Evolutionary conservation across 37 sponge, comb jelly and placozoan species (phyloP).

Genomic region (Diacarnus erythraeanus): DNA sequence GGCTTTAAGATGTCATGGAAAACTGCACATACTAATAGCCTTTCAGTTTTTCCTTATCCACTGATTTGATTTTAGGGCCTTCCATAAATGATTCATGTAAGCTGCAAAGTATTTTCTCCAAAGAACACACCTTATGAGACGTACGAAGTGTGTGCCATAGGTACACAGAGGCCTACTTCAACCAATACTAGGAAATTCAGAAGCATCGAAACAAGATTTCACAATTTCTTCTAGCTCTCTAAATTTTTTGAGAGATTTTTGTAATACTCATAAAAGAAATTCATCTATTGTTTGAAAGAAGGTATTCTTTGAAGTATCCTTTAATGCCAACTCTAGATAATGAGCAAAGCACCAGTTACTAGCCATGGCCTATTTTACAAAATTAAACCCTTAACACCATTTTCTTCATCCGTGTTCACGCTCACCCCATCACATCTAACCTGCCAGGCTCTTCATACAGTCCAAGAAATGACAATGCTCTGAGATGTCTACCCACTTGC

Average conservation of each 20-base stretch:
- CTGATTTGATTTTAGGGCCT: conserved; percentile 38
- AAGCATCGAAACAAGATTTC: conserved; percentile 34
- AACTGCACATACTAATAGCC: conserved; percentile 73
- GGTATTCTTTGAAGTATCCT: conserved; percentile 53
- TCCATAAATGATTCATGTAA: conserved; percentile 70
- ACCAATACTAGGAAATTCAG: conserved; percentile 52
- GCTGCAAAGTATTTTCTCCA: conserved; percentile 60
- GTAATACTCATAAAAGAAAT: conserved; percentile 54
- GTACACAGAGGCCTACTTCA: conserved; percentile 53
- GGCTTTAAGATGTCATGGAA: conserved; percentile 73
- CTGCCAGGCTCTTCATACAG: conserved; percentile 11
- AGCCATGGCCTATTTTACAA: conserved; percentile 50
- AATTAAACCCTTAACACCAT: conserved; percentile 44
- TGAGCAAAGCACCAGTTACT: conserved; percentile 67
- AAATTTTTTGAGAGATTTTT: conserved; percentile 75
- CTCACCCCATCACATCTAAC: conserved; percentile 63
- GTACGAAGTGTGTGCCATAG: conserved; percentile 73
- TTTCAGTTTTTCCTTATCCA: conserved; percentile 39
- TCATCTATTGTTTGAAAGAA: conserved; percentile 60
- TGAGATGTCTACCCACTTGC: too few species aligned
- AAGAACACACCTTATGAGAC: conserved; percentile 64
- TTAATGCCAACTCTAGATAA: conserved; percentile 63
- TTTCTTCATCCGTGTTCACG: conserved; percentile 40
- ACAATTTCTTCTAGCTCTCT: conserved; percentile 60
- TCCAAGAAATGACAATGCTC: conserved; percentile 6